phyloP scores from a whole-genome alignment of 2,797 vertebrate genomes.

The Lophotriccus pileatus region DNA sequence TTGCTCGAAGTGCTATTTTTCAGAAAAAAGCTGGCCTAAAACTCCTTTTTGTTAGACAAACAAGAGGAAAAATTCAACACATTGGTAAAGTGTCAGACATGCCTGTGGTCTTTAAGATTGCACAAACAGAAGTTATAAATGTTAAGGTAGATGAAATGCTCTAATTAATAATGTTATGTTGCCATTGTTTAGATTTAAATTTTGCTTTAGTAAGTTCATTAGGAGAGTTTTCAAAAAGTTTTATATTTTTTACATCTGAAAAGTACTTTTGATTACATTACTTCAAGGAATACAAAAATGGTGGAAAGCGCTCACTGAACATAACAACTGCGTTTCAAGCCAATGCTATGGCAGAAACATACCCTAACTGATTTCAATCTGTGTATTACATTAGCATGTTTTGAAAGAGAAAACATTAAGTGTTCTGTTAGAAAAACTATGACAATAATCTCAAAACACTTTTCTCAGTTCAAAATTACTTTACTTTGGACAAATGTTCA shows the following conservation, averaged over 20 bases:
- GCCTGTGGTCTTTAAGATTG: background rate
- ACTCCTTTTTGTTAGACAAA: background rate
- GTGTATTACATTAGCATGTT: background rate
- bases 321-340: background rate
- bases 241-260: background rate
- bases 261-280: background rate
- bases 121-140: background rate
- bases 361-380: background rate
- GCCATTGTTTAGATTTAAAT: background rate
- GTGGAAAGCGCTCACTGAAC: background rate
- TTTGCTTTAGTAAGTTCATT: background rate
- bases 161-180: background rate
- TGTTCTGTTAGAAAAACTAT: background rate
- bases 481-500: background rate
- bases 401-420: background rate
- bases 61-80: background rate
- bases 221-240: background rate
- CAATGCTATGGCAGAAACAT: background rate
- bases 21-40: background rate
- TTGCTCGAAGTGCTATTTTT: background rate
- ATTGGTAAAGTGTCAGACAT: background rate
- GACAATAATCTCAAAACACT: background rate
- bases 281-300: background rate
- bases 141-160: background rate
- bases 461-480: background rate